A percentile compares a stretch with the other conserved stretches of the same genome.
Conservation (phyloP, 1,140 invertebrate genomes). For the Drosophila sp. region DNA sequence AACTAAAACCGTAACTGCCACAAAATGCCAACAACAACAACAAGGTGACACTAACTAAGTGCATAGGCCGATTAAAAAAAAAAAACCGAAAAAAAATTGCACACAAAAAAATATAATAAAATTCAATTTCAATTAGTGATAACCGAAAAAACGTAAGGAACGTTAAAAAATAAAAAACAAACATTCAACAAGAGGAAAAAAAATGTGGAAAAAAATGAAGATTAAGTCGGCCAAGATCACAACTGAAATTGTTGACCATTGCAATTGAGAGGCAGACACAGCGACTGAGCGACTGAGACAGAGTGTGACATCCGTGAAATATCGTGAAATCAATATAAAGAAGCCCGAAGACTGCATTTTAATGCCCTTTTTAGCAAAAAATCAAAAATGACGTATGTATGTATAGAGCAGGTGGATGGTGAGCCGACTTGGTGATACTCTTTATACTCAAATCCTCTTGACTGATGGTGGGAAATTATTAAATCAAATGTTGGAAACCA, state of each 20-base stretch:
- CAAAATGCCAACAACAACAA: conserved; percentile 53
- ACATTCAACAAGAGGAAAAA: not conserved
- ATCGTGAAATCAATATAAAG: conserved; percentile 34
- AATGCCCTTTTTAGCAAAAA: conserved; percentile 24
- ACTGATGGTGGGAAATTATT: too few species aligned
- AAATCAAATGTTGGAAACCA: too few species aligned
- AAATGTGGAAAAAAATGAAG: not conserved
- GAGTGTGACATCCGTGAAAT: conserved; percentile 54
- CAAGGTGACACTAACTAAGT: conserved; percentile 53
- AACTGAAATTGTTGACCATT: conserved; percentile 36
- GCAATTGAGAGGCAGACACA: conserved; percentile 34
- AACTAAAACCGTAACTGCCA: conserved; percentile 19
- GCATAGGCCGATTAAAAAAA: conserved; percentile 37
- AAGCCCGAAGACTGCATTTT: conserved; percentile 28
- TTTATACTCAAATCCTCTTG: not conserved
- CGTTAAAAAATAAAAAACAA: conserved; percentile 1
- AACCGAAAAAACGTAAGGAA: conserved; percentile 40
- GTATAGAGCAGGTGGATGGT: not conserved
- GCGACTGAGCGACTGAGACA: too few species aligned
- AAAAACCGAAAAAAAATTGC: conserved; percentile 29
- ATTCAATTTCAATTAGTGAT: conserved; percentile 54
- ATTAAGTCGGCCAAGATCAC: conserved; percentile 52
- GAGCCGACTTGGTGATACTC: not conserved
- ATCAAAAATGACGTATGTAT: not conserved
- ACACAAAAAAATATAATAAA: conserved; percentile 8